Percentiles rank a stretch among this genome's conserved stretches.
phyloP scores from a whole-genome alignment of 2,888 invertebrate genomes.

The Euclidia mi region DNA sequence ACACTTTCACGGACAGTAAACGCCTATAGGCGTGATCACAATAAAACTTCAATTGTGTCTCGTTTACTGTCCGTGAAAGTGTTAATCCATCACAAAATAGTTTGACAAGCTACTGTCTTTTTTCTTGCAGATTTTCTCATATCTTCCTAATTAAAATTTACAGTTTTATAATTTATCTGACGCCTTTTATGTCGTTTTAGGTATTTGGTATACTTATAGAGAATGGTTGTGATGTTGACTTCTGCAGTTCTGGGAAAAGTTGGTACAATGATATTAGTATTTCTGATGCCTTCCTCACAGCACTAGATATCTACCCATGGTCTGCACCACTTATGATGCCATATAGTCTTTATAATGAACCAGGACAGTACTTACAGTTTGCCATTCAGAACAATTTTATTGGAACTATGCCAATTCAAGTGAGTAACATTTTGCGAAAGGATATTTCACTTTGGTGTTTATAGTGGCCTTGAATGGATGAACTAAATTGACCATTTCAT shows the following conservation, averaged over 20 bases:
- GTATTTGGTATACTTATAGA: slow-evolving; percentile 79
- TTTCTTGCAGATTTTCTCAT: too few relatives aligned
- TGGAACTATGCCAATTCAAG: slow-evolving; percentile 68
- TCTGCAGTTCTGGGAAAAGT: slow-evolving; percentile 64
- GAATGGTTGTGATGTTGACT: slow-evolving; percentile 83
- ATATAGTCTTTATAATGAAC: slow-evolving; percentile 80
- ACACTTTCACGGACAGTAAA: too few relatives aligned
- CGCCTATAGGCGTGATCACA: too few relatives aligned
- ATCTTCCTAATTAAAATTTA: too few relatives aligned
- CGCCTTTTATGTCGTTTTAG: slow-evolving; percentile 56
- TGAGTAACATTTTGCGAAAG: slow-evolving; percentile 61
- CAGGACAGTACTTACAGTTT: slow-evolving; percentile 70
- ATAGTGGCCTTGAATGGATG: too few relatives aligned
- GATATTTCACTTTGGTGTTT: too few relatives aligned
- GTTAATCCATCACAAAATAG: too few relatives aligned
- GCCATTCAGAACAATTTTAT: slow-evolving; percentile 64
- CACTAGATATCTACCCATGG: slow-evolving; percentile 71
- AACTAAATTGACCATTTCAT: too few relatives aligned
- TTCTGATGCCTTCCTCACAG: slow-evolving; percentile 82
- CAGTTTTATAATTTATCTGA: too few relatives aligned
- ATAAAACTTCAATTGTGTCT: too few relatives aligned
- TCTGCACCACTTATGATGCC: slow-evolving; percentile 75
- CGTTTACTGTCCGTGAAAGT: too few relatives aligned
- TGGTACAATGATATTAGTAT: slow-evolving; percentile 54
- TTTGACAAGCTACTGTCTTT: too few relatives aligned